These are phyloP conservation scores for Monomorium pharaonis DNA, from an alignment of 1,140 invertebrate genomes.

Conservation along the genomic window DNA sequence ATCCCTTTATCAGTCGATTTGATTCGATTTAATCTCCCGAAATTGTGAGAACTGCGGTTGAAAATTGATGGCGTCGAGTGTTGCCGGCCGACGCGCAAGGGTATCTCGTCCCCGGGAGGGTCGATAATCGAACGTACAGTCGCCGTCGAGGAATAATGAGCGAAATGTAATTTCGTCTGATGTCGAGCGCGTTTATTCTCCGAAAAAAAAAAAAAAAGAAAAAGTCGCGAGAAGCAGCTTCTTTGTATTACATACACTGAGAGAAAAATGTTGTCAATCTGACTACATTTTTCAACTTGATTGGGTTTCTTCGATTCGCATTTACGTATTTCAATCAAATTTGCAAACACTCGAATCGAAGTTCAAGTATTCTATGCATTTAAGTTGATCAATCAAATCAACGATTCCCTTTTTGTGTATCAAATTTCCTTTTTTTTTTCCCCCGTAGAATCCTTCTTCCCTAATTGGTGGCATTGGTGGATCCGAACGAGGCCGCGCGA, in stretches of 20 bases:
- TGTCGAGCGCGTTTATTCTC: not conserved
- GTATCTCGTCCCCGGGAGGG: not conserved
- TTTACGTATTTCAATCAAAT: too few species aligned
- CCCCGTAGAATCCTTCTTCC: not conserved
- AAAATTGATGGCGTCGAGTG: not conserved
- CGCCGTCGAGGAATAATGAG: slow-evolving; percentile 10
- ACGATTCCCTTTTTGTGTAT: not conserved
- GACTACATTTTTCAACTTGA: too few species aligned
- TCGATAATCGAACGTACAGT: not conserved
- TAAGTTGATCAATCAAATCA: not conserved
- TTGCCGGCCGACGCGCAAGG: not conserved
- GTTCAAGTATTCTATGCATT: too few species aligned
- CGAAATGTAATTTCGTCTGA: not conserved
- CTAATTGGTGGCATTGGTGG: not conserved
- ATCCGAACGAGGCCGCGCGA: not conserved
- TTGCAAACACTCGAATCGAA: too few species aligned
- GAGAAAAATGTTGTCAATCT: too few species aligned
- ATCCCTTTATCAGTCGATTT: slow-evolving; percentile 5
- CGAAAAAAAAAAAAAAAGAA: too few species aligned
- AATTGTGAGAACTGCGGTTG: not conserved
- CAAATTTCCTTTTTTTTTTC: not conserved
- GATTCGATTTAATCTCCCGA: not conserved
- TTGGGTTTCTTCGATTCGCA: too few species aligned
- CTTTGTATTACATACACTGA: too few species aligned
- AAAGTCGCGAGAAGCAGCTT: not conserved